Base-by-base conservation (phyloP, 2,888 invertebrate species). In the Baccha elongata region DNA sequence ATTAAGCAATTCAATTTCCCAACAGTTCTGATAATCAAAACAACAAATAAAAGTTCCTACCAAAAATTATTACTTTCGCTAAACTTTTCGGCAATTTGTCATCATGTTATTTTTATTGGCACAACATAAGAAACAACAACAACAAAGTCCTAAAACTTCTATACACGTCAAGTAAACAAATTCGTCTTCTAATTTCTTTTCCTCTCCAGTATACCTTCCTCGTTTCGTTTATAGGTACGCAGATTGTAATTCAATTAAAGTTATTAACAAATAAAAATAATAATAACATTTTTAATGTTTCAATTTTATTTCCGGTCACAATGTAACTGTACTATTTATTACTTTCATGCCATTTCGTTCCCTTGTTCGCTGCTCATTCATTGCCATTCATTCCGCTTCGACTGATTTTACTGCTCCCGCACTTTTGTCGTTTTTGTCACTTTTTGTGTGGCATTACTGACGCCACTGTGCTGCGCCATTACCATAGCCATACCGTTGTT, bases 171-270 rank as follows among this genome's bases (percentile, higher is more conserved):
- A 53, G 19, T 65, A 67, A 71, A 75, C 53, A 60, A 60, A 29
- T 26, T 29, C 55, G 55, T 60, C 60, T 29, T 32, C 67, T 53
- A 74, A 60, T 44, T 60, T 44, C 19, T 15, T 44, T 52, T 65
- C 23, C 35, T 13, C 21, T 37, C 17, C 7, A n/a, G n/a, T n/a
- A n/a, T 44, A 15, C 29, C 29, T 32, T 8, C 8, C 8, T 32
- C 8, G 2, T 8, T 8, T n/a, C n/a, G n/a, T n/a, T n/a, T n/a
- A n/a, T 15, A 17, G n/a, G 7, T 35, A 65, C 55, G 69, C 72
- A 73, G 83, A 83, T 83, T 83, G 83, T 83, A 83, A 78, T 83
- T 83, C 83, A 83, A 83, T 83, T 83, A 83, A 83, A 83, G 50
- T 78, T 83, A 83, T 83, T 76, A 83, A 83, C 78, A 68, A 74